Base-by-base conservation (phyloP, 1,140 invertebrate genomes). In the Epicauta chinensis region DNA sequence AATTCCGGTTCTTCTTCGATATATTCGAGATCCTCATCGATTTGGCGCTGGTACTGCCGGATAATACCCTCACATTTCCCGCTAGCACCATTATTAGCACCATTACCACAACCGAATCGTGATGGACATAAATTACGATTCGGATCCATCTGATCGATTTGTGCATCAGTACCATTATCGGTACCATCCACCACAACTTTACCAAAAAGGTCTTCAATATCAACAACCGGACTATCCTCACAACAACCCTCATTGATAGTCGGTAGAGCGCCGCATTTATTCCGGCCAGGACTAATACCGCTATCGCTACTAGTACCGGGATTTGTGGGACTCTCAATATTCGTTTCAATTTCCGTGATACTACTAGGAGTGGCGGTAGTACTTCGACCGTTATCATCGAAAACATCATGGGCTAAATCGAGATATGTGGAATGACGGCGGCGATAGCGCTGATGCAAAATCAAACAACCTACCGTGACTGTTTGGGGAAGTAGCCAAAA, bases 381-480 rank as follows among this genome's bases (percentile, higher is more conserved):
- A 60, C 52, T 11, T 58, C 58, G 12, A 51, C 23, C 23, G n/a
- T n/a, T n/a, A 34, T 12, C 32, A n/a, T 34, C 51, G 11, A 60
- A 57, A 2, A 67, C 59, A 37, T 74, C 70, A 30, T 70, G 55
- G 0, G 62, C 58, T 16, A 76, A 51, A 23, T 69, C 65, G 34
- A 70, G 58, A 56, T 78, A 78, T 34, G 72, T 66, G 11, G 66
- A 65, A 55, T 75, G 74, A 29, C 73, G 64, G 36, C 69, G 60
- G 29, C 72, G 70, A 52, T 79, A 77, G 10, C 66, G 43, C 62
- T 91, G 87, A 63, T 89, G 84, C 36, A 90, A 67, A 11, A 91
- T 78, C 16, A 91, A 71, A 60, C 81, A 86, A 0, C 84, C 81
- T 14, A 88, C 71, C 6, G 84, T 89, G 9, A 86, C 83, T 82